Conservation (phyloP, 2,113 vertebrate species). For the Solenodon paradoxus region DNA sequence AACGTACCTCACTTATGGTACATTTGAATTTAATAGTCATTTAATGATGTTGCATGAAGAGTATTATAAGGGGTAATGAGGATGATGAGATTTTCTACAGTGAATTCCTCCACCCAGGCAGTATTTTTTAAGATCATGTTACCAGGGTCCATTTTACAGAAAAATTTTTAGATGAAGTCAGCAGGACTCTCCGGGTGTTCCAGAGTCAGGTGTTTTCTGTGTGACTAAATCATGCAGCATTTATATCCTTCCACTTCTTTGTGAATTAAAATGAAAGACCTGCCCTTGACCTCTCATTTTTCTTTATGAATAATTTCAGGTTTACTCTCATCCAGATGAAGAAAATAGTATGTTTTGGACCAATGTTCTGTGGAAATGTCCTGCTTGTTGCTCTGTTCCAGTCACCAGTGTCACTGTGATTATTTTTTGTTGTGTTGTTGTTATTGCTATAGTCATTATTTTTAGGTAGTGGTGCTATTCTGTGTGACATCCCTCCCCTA, state of each 20-base stretch:
- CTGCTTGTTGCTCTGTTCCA: background rate
- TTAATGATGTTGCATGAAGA: background rate
- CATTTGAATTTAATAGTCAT: background rate
- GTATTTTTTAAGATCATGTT: background rate
- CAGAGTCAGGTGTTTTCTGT: background rate
- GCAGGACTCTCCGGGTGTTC: background rate
- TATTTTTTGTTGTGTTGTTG: no score
- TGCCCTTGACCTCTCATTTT: background rate
- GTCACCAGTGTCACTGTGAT: accelerated
- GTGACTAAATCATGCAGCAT: background rate
- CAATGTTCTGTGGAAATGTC: background rate
- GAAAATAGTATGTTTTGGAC: background rate
- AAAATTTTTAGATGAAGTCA: background rate
- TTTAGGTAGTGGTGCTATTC: background rate
- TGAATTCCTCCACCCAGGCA: background rate
- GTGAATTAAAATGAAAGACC: background rate
- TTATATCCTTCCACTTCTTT: background rate
- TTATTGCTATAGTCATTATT: background rate
- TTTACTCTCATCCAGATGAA: background rate
- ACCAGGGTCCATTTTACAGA: background rate
- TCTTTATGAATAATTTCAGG: background rate
- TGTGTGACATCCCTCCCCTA: background rate
- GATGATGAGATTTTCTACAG: background rate
- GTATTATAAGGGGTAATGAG: background rate
- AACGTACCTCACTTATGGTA: accelerated